Conservation (phyloP, 2,113 vertebrate genomes). For the Corvus moneduloides region DNA sequence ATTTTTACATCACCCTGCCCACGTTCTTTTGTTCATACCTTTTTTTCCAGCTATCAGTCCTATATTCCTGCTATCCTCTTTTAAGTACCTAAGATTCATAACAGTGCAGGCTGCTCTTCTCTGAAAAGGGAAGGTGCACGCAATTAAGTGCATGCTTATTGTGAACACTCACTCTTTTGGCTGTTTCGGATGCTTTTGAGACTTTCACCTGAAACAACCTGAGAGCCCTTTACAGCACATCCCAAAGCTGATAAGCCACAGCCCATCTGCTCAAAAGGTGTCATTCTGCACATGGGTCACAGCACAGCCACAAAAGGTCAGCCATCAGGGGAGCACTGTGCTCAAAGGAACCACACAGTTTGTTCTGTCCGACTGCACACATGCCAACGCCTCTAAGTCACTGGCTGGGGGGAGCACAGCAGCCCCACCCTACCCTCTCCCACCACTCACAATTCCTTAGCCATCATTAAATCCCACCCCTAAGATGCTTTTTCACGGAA, state of each 20-base stretch:
- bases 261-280: not conserved
- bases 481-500: not conserved
- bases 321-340: not conserved
- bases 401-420: not conserved
- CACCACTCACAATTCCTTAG: not conserved
- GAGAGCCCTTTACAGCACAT: not conserved
- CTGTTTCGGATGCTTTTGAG: not conserved
- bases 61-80: not conserved
- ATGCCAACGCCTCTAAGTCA: not conserved
- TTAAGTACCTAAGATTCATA: not conserved
- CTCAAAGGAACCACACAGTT: not conserved
- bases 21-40: not conserved
- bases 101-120: not conserved
- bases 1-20: not conserved
- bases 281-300: not conserved
- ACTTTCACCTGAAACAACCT: not conserved
- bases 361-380: not conserved
- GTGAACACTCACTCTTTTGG: not conserved
- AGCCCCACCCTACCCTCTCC: not conserved
- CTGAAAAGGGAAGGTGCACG: not conserved
- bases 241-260: not conserved
- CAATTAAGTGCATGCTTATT: rapidly evolving
- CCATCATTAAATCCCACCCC: not conserved
- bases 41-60: not conserved
- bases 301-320: not conserved